A percentile compares a stretch with the other conserved stretches of the same genome.
phyloP scores from a whole-genome alignment of 2,888 invertebrate species.

The Panzeria rudis region DNA sequence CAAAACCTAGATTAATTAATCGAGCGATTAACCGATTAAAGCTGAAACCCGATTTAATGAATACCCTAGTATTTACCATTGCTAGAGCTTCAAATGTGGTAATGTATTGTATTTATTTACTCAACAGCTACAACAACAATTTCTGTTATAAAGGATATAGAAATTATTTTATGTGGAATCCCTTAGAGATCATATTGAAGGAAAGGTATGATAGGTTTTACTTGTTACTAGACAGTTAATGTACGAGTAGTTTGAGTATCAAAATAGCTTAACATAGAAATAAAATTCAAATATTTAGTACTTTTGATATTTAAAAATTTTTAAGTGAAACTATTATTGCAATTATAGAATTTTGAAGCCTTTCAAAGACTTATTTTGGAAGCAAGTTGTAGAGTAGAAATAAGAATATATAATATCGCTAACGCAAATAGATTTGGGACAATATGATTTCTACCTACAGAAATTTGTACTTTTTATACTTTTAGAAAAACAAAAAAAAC shows the following conservation, averaged over 20 bases:
- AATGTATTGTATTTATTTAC: conserved; percentile 60
- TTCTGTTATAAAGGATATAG: conserved; percentile 59
- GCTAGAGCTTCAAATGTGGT: conserved; percentile 37
- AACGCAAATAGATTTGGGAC: no score
- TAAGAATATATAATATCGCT: no score
- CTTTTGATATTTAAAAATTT: conserved; percentile 2
- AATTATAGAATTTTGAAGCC: background rate
- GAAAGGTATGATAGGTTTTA: conserved; percentile 55
- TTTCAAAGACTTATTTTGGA: no score
- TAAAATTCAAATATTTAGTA: conserved; percentile 4
- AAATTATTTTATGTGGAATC: conserved; percentile 65
- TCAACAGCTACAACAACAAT: conserved; percentile 50
- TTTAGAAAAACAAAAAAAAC: no score
- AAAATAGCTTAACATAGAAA: conserved; percentile 7
- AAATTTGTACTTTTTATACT: no score
- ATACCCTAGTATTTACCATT: background rate
- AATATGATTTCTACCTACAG: no score
- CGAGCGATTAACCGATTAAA: no score
- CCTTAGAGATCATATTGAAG: conserved; percentile 48
- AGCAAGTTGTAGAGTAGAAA: no score
- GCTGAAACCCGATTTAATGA: no score
- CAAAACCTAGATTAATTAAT: no score
- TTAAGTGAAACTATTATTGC: background rate
- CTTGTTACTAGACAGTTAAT: conserved; percentile 69
- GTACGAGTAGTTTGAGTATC: conserved; percentile 15